A percentile compares a stretch with the other conserved stretches of the same genome.
phyloP scores from a whole-genome alignment of 1,140 invertebrate species.

The Metaphire vulgaris region DNA sequence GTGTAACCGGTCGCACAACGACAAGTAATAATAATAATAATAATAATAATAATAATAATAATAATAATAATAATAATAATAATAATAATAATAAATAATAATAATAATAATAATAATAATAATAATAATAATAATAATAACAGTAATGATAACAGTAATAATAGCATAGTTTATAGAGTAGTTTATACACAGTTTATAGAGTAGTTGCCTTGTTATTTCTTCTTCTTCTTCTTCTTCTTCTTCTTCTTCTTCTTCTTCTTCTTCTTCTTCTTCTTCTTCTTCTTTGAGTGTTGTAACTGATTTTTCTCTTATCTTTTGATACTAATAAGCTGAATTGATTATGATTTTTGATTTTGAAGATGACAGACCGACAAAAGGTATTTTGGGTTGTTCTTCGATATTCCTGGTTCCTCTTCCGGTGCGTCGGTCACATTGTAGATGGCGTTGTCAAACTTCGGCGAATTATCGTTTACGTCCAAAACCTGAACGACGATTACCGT shows the following conservation, averaged over 20 bases:
- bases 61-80: too few relatives aligned
- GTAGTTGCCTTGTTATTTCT: too few relatives aligned
- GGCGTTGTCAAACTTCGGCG: conserved; percentile 28
- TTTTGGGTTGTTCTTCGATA: conserved; percentile 26
- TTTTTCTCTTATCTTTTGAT: too few relatives aligned
- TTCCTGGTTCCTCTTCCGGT: conserved; percentile 26
- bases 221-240: too few relatives aligned
- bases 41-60: conserved; percentile 2
- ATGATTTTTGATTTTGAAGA: too few relatives aligned
- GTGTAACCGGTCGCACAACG: background rate
- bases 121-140: conserved; percentile 5
- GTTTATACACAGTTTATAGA: too few relatives aligned
- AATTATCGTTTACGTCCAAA: conserved; percentile 30
- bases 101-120: conserved; percentile 1
- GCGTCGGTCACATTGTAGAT: conserved; percentile 28
- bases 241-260: too few relatives aligned
- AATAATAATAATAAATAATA: conserved; percentile 7
- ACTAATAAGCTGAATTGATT: too few relatives aligned
- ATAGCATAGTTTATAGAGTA: too few relatives aligned
- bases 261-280: too few relatives aligned
- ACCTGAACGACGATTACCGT: conserved; percentile 26
- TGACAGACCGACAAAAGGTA: conserved; percentile 27
- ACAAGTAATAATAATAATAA: background rate
- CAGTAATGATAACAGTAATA: background rate
- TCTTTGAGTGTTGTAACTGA: too few relatives aligned